Base-by-base conservation (phyloP, 2,113 vertebrate species). In the Colistium nudipinnis region DNA sequence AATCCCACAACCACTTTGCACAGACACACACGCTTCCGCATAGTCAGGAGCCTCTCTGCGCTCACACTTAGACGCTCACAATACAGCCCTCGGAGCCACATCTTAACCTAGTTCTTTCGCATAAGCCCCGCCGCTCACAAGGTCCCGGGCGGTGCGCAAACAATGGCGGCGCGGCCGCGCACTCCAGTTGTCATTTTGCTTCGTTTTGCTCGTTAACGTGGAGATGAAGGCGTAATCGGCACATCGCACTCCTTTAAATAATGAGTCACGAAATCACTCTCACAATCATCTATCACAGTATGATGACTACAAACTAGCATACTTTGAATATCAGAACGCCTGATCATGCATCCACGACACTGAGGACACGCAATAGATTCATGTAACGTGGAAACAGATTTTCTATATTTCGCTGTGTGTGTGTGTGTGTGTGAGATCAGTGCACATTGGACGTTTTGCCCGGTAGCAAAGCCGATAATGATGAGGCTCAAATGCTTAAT, bases 41-140 rank as follows among this genome's bases (percentile, higher is more conserved):
- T 48, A 67, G 68, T 83, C 74, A 53, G 76, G 53, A 80, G 82
- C 76, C 76, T 76, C 67, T 62, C 62, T 55, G 70, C 53, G 17
- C 80, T 70, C 75, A 48, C 52, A 62, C 66, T 77, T 67, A 70
- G 57, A 71, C 75, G 76, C 84, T 85, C 80, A 89, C 76, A 88
- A 85, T 79, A 10, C 80, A 88, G 70, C 73, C 85, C 90, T 87
- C 71, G 74, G 22, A 90, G 88, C 83, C 78, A 90, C 82, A 82
- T 88, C 87, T 90, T 91, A 91, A 89, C 88, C 90, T 55, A 90
- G 65, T 88, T 91, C 75, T 81, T n/a, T 80, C 59, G 4, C 75
- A 84, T 69, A 80, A 87, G 85, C 84, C 76, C 85, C 59, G 63
- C 85, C 59, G 63, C 82, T 91, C 81, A 79, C 54, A 84, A 54